Evolutionary conservation across 2,113 vertebrate genomes (phyloP).

Genomic region (Hyla sarda): DNA sequence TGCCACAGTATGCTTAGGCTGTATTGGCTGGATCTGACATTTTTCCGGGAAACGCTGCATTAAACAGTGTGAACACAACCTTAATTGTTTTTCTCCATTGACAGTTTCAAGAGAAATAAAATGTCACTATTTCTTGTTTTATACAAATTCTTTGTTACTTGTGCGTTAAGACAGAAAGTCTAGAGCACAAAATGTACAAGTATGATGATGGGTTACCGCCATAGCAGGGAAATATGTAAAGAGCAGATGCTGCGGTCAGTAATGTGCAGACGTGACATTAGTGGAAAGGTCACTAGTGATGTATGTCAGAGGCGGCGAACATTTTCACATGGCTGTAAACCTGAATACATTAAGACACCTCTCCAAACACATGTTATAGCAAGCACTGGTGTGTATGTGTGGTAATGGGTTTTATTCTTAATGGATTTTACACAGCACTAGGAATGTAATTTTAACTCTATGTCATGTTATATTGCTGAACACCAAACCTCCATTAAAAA

Average conservation of each 20-base stretch:
- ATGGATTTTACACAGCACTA: background rate
- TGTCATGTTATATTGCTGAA: background rate
- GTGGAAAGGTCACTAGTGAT: slow-evolving; percentile 12
- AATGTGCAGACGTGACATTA: slow-evolving; percentile 9
- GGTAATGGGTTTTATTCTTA: background rate
- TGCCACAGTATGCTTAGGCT: too few species aligned
- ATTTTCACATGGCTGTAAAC: background rate
- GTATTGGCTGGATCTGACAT: too few species aligned
- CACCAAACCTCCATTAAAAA: background rate
- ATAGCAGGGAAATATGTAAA: background rate
- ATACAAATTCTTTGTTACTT: too few species aligned
- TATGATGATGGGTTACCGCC: background rate
- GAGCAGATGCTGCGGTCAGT: background rate
- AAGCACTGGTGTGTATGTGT: background rate
- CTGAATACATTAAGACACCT: background rate
- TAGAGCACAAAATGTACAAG: background rate
- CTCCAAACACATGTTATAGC: background rate
- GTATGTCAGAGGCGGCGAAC: background rate
- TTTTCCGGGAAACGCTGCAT: too few species aligned
- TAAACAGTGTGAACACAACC: too few species aligned
- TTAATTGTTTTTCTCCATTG: too few species aligned
- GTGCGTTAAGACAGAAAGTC: background rate
- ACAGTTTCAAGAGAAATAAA: too few species aligned
- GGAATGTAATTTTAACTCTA: background rate
- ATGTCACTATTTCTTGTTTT: too few species aligned